Evolutionary conservation across 1,140 invertebrate genomes (phyloP), one percentile per base, ranked within the genome.

Genomic region (Drosophila quadrilineata): DNA sequence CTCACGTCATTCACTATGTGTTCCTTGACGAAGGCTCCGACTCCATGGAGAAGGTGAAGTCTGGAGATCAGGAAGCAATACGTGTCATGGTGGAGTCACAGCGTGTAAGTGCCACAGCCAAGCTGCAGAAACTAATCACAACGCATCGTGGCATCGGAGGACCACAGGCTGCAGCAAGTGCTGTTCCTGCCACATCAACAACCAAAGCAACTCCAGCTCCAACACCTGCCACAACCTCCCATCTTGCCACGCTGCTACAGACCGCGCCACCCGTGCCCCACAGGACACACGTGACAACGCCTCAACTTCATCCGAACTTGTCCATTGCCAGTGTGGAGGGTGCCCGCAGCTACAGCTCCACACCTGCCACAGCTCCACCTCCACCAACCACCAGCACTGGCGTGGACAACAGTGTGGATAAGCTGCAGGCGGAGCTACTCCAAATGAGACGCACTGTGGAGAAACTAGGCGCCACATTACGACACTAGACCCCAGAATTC

Each of bases 1-100:
- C 74, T 0, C 79, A 84, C 22, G 54, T 84, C 17, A 62, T 84
- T 8, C 85, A 84, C 22, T 84, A 85, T 31, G 80, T 84, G 24
- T 63, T 84, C 8, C 38, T 84, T 6, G 79, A 84, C 6, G 80
- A 85, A 17, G 71, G 59, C 19, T 70, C 71, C 3, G 79, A 84
- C 6, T 71, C 80, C 3, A 56, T 79, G 62, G 79, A 84, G 22
- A 84, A 79, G 29, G 75, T 71, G 3, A 74, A 63, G n/a, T 77
- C 74, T 0, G 77, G 70, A 2, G 79, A 85, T 40, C 65, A 74
- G 40, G 70, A 84, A 14, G 41, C 79, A 0, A 74, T 85, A 65
- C 74, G 77, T 2, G 45, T 74, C 57, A 33, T 84, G 28, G 16
- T 85, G 0, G 79, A 84, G 3, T 70, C 77, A 6, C 77, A 84